Percentiles rank a stretch among this genome's conserved stretches.
phyloP scores from a whole-genome alignment of 2,113 vertebrate genomes.

The Grallaria varia region DNA sequence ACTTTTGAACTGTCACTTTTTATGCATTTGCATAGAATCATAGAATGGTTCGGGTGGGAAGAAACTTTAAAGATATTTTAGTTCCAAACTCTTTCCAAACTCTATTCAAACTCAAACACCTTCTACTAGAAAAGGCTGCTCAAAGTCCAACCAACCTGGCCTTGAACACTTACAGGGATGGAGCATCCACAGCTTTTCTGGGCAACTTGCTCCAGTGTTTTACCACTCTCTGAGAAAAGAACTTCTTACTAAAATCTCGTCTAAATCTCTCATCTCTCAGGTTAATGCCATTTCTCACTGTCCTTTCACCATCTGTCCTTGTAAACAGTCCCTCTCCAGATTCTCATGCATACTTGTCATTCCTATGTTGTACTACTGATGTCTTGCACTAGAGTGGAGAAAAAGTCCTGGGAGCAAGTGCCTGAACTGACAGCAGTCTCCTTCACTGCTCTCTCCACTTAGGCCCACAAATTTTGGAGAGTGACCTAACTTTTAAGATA shows the following conservation, averaged over 20 bases:
- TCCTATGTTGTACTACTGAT: neutral
- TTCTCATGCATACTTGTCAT: neutral
- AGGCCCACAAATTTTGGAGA: neutral
- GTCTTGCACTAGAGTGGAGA: neutral
- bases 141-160: neutral
- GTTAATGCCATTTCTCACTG: neutral
- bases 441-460: neutral
- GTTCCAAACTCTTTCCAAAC: neutral
- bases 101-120: no score
- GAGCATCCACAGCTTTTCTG: neutral
- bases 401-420: neutral
- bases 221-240: neutral
- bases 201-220: neutral
- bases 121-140: neutral
- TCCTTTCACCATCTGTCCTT: neutral
- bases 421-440: neutral
- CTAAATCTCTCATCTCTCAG: neutral
- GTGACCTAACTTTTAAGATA: neutral
- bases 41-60: neutral
- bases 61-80: neutral
- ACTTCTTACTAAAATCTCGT: neutral
- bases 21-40: neutral
- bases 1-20: neutral
- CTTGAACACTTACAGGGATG: neutral
- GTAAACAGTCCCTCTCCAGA: neutral